These are phyloP conservation scores for Ophonus ardosiacus DNA, from an alignment of 2,888 invertebrate genomes.

Conservation along the genomic window DNA sequence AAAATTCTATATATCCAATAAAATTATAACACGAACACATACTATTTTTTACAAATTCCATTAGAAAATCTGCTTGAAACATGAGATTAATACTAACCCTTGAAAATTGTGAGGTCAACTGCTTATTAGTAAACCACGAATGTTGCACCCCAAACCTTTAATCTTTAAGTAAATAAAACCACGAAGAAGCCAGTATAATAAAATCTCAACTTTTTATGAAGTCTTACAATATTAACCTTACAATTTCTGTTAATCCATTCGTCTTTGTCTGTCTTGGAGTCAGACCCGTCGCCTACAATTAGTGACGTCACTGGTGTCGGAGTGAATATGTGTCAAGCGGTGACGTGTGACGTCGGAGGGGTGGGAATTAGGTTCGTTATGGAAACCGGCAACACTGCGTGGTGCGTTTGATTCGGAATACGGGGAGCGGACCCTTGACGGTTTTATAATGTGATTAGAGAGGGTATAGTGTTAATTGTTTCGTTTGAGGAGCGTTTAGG, in stretches of 20 bases:
- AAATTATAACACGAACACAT: too few relatives aligned
- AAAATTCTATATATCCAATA: too few relatives aligned
- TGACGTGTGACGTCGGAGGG: conserved; percentile 54
- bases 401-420: conserved; percentile 26
- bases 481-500: conserved; percentile 35
- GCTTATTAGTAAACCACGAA: background rate
- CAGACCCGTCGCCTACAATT: conserved; percentile 48
- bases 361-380: conserved; percentile 57
- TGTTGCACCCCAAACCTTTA: background rate
- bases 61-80: background rate
- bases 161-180: conserved; percentile 21
- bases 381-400: conserved; percentile 16
- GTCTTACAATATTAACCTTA: conserved; percentile 18
- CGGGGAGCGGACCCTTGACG: conserved; percentile 11
- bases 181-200: conserved; percentile 19
- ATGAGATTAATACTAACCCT: background rate
- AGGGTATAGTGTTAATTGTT: conserved; percentile 40
- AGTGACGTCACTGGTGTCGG: conserved; percentile 48
- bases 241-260: conserved; percentile 24
- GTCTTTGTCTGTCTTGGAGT: background rate
- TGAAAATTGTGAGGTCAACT: background rate
- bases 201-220: background rate
- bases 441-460: conserved; percentile 34
- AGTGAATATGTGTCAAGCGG: conserved; percentile 54
- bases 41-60: too few relatives aligned